phyloP scores from a whole-genome alignment of 2,797 vertebrate species.

The Rhincodon typus region DNA sequence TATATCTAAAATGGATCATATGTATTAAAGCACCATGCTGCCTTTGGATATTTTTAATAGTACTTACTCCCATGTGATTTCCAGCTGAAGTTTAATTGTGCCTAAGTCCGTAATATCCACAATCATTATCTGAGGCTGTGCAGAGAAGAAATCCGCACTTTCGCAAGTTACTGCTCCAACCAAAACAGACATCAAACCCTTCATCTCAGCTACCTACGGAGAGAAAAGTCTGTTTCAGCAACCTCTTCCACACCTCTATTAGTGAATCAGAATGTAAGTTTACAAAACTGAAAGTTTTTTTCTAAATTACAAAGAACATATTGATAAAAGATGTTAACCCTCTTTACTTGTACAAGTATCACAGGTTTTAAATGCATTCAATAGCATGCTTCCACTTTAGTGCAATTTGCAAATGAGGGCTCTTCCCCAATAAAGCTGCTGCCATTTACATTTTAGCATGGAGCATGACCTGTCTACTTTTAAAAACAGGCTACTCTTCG shows the following conservation, averaged over 20 bases:
- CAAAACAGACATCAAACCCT: slow-evolving; percentile 77
- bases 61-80: slow-evolving; percentile 87
- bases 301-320: background rate
- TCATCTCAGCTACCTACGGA: slow-evolving; percentile 78
- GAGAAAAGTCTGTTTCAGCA: slow-evolving; percentile 20
- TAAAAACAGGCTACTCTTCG: background rate
- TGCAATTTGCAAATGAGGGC: background rate
- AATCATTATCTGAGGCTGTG: slow-evolving; percentile 73
- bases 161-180: slow-evolving; percentile 82
- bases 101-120: slow-evolving; percentile 93
- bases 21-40: background rate
- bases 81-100: slow-evolving; percentile 90
- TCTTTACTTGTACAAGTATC: background rate
- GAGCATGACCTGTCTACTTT: background rate
- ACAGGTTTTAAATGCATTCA: background rate
- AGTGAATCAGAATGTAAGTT: background rate
- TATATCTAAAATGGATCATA: background rate
- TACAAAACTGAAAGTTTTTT: background rate
- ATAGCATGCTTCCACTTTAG: background rate
- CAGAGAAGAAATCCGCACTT: slow-evolving; percentile 75
- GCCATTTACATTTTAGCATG: background rate
- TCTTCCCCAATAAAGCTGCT: background rate
- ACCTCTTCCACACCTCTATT: background rate
- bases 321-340: background rate
- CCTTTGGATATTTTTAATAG: background rate